Conservation (phyloP, 1,140 invertebrate genomes). For the Micrasema minimum region DNA sequence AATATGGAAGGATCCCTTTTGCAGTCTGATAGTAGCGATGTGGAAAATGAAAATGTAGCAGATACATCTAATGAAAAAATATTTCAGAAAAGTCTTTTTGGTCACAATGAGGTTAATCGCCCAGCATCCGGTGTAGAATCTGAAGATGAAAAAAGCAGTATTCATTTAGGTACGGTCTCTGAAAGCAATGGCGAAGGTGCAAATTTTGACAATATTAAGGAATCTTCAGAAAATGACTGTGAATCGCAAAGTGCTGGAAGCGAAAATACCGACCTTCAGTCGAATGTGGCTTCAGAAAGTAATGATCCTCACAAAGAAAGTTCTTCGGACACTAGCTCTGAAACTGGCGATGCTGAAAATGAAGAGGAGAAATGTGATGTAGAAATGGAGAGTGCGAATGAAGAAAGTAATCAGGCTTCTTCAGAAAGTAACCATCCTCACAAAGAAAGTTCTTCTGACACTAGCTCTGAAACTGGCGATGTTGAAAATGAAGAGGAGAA, state of each 20-base stretch:
- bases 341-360: slow-evolving; percentile 15
- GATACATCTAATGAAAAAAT: not conserved
- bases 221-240: no score
- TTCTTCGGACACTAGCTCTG: slow-evolving; percentile 52
- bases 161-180: slow-evolving; percentile 5
- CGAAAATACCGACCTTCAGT: slow-evolving; percentile 60
- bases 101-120: no score
- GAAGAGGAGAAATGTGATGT: slow-evolving; percentile 36
- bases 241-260: slow-evolving; percentile 58
- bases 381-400: slow-evolving; percentile 48
- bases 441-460: slow-evolving; percentile 55
- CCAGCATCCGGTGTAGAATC: not conserved
- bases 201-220: no score
- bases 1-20: slow-evolving; percentile 15
- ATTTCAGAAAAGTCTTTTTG: not conserved
- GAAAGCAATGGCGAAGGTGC: slow-evolving; percentile 55
- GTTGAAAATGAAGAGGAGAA: slow-evolving; percentile 29
- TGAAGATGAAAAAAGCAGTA: not conserved
- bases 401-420: slow-evolving; percentile 43
- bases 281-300: slow-evolving; percentile 56
- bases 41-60: slow-evolving; percentile 20
- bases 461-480: slow-evolving; percentile 40
- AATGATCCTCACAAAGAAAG: slow-evolving; percentile 57
- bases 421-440: slow-evolving; percentile 52
- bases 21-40: slow-evolving; percentile 28